phyloP scores from a whole-genome alignment of 2,113 vertebrate species.

The Pycnonotus jocosus region DNA sequence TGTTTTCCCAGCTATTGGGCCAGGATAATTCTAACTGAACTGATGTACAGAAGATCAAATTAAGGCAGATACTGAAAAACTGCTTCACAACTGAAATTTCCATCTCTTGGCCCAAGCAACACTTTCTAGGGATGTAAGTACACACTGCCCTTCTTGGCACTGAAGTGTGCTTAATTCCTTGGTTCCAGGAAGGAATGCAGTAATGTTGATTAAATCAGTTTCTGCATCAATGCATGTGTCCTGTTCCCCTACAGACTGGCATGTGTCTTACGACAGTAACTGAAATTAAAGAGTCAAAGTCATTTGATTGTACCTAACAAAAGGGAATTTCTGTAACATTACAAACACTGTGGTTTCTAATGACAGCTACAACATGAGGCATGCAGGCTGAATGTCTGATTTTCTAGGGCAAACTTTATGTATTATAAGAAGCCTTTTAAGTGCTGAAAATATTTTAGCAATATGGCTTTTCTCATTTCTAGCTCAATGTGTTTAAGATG shows the following conservation, averaged over 20 bases:
- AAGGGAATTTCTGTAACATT: not conserved
- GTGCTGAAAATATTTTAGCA: not conserved
- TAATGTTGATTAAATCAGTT: not conserved
- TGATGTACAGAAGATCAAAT: not conserved
- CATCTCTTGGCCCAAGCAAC: not conserved
- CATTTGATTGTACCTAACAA: not conserved
- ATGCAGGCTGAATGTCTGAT: not conserved
- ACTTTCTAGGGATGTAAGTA: not conserved
- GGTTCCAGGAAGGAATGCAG: not conserved
- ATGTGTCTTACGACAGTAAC: not conserved
- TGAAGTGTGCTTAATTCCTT: not conserved
- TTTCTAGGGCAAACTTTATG: not conserved
- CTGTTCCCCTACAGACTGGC: not conserved
- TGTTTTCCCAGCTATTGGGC: not conserved
- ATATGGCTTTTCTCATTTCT: not conserved
- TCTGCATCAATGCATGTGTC: not conserved
- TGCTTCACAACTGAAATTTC: not conserved
- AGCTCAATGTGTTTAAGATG: not conserved
- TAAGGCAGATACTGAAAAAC: not conserved
- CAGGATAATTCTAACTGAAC: not conserved
- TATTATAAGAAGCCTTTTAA: not conserved
- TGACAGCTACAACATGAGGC: not conserved
- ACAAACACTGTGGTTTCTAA: not conserved
- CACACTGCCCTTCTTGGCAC: not conserved
- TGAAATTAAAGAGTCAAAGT: not conserved